Base-by-base conservation (phyloP, 2,113 vertebrate species). In the Pristiophorus japonicus region DNA sequence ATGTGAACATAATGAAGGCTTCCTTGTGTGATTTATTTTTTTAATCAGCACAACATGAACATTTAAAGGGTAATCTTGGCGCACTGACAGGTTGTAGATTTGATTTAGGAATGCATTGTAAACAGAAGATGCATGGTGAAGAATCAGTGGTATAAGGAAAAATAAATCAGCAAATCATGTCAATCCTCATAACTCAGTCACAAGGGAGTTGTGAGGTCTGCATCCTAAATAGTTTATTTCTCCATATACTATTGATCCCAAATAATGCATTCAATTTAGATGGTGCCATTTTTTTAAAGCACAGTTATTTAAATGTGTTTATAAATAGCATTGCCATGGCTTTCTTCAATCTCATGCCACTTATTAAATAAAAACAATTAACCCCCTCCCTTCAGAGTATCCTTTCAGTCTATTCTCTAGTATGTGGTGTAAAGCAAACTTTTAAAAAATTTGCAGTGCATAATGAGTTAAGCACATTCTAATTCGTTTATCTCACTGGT, bases 31-130 rank as follows among this genome's bases (percentile, higher is more conserved):
- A 98, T 98, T 97, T 98, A 98, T 97, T 97, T 96, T 96, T 96
- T 97, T 98, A 97, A 98, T 98, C 98, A 98, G 95, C 96, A 96
- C 96, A 96, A 95, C 97, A 96, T 96, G 96, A 96, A 51, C 42
- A 94, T 94, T 73, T 67, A 45, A 51, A 30, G 65, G 93, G 66
- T 70, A 96, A 96, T 96, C 96, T 96, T 96, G 96, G 96, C 97
- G 97, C 96, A 95, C 96, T 96, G 96, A 96, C 96, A 95, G 96
- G 96, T 96, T 97, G 96, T 97, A 95, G 97, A 97, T 96, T 97
- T 97, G 97, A 98, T 98, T 98, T 98, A 98, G 97, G 97, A 97
- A 97, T 97, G 96, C 62, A 94, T 96, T 97, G 97, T 97, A 94
- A 94, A 94, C 47, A 70, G 42, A 47, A 94, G 42, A 70, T 70